A percentile compares a stretch with the other conserved stretches of the same genome.
Conservation (phyloP, 2,113 vertebrate genomes). For the Axis porcinus region DNA sequence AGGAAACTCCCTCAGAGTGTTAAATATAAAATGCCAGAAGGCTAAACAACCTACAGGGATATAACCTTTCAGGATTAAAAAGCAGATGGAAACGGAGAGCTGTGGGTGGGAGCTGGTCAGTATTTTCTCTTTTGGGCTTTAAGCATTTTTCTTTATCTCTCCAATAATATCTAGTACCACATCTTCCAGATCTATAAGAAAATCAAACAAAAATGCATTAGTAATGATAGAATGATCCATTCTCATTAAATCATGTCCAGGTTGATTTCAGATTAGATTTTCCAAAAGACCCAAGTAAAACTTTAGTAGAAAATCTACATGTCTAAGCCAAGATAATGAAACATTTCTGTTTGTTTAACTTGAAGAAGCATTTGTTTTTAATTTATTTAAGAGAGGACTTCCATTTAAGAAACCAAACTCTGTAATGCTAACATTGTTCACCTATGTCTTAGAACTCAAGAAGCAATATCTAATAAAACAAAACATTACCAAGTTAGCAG, state of each 20-base stretch:
- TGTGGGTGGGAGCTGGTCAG: accelerated
- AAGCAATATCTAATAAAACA: neutral
- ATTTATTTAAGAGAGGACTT: constrained; percentile 32
- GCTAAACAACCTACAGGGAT: neutral
- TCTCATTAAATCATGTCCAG: constrained; percentile 28
- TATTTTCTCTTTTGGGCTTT: neutral
- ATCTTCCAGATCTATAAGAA: neutral
- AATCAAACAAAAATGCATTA: neutral
- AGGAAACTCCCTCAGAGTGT: neutral
- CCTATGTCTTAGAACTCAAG: neutral
- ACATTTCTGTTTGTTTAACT: constrained; percentile 24
- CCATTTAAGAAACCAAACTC: constrained; percentile 48
- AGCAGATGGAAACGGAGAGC: neutral
- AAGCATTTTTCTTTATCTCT: neutral
- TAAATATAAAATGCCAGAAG: constrained; percentile 8
- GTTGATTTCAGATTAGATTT: constrained; percentile 53
- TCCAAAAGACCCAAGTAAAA: constrained; percentile 30
- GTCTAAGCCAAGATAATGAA: constrained; percentile 6
- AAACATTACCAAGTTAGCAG: neutral
- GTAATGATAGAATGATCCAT: constrained; percentile 15
- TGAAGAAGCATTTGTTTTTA: constrained; percentile 16
- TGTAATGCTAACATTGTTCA: neutral
- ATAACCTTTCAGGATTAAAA: neutral
- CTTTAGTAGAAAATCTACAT: neutral
- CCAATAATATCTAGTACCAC: neutral